Conservation (phyloP, 2,797 vertebrate genomes). For the Crocidura indochinensis region DNA sequence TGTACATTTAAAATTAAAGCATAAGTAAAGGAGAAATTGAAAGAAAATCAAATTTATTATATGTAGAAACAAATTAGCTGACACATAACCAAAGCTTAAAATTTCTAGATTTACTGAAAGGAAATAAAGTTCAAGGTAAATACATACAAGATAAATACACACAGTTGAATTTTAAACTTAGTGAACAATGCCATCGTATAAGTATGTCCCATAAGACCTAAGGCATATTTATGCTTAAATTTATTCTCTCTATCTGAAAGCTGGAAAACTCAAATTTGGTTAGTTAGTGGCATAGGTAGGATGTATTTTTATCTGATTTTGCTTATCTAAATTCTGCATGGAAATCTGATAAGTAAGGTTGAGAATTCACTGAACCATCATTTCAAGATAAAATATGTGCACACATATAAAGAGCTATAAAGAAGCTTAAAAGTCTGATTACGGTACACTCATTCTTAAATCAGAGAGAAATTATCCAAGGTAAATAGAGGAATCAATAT, state of each 20-base stretch:
- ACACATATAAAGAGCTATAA: neutral
- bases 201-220: too few species aligned
- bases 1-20: slow-evolving; percentile 42
- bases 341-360: slow-evolving; percentile 43
- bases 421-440: neutral
- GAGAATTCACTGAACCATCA: neutral
- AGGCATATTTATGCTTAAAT: neutral
- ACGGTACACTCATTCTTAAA: neutral
- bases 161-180: slow-evolving; percentile 47
- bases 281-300: neutral
- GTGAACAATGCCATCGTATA: slow-evolving; percentile 12
- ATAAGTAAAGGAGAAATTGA: neutral
- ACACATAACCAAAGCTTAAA: slow-evolving; percentile 13
- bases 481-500: slow-evolving; percentile 8
- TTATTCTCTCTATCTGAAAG: slow-evolving; percentile 40
- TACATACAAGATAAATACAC: neutral
- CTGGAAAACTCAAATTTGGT: neutral
- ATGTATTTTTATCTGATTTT: neutral
- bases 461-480: neutral
- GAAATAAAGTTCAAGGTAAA: neutral
- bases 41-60: neutral
- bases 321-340: neutral
- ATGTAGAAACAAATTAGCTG: neutral
- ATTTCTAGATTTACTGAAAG: neutral
- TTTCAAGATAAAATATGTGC: neutral